These are phyloP conservation scores for Desoria tigrina DNA, from an alignment of 2,888 invertebrate genomes.

Conservation along the genomic window DNA sequence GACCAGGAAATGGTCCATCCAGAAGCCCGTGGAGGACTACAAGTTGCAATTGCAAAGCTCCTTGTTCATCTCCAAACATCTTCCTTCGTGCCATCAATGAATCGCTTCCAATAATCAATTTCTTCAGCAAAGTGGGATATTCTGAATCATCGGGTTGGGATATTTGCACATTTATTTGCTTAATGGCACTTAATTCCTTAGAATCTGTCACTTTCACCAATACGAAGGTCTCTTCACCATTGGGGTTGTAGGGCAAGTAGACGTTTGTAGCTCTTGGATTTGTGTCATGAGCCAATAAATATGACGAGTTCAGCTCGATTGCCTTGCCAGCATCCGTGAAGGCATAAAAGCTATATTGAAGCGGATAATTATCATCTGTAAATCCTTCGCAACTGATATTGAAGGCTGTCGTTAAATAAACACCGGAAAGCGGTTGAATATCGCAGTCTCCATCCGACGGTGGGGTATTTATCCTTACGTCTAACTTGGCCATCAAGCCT, in stretches of 20 bases:
- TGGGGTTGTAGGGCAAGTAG: not conserved
- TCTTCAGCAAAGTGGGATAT: not conserved
- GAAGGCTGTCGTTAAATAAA: not conserved
- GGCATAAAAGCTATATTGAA: slow-evolving; percentile 3
- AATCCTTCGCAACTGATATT: not conserved
- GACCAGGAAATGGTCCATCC: not conserved
- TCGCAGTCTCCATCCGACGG: not conserved
- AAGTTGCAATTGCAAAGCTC: not conserved
- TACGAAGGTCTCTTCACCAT: not conserved
- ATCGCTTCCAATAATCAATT: not conserved
- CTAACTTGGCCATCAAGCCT: not conserved
- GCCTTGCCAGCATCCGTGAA: not conserved
- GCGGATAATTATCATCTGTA: not conserved
- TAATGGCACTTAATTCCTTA: not conserved
- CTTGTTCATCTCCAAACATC: not conserved
- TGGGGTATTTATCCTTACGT: not conserved
- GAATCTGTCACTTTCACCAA: not conserved
- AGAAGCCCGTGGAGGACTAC: not conserved
- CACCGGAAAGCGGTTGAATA: not conserved
- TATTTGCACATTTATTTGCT: not conserved
- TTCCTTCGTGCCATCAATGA: not conserved
- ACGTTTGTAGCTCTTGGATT: not conserved
- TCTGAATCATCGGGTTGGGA: not conserved
- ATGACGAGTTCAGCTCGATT: no score
- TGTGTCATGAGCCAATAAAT: not conserved